A percentile compares a stretch with the other conserved stretches of the same genome.
Evolutionary conservation across 2,888 invertebrate genomes (phyloP).

Genomic region (Leptopterna dolabrata): DNA sequence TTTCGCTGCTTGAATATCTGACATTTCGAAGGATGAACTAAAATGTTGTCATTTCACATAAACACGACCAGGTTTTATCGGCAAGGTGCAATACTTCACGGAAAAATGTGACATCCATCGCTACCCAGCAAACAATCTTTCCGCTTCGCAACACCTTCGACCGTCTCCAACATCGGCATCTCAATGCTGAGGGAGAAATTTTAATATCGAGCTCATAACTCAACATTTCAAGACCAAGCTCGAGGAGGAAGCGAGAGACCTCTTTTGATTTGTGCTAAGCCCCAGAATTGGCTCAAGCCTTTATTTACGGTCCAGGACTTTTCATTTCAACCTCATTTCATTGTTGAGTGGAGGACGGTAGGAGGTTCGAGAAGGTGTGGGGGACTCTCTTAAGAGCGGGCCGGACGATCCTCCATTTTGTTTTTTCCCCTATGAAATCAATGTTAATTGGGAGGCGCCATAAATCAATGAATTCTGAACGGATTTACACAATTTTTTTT

Average conservation of each 20-base stretch:
- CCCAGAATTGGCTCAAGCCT: conserved; percentile 53
- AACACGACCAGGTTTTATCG: no score
- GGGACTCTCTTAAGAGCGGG: no score
- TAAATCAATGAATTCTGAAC: no score
- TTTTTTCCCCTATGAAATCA: no score
- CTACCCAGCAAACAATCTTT: conserved; percentile 11
- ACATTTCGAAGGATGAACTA: no score
- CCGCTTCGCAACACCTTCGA: conserved; percentile 41
- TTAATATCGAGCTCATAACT: conserved; percentile 52
- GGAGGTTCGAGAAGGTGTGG: neutral
- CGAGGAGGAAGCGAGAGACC: neutral
- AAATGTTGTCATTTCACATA: no score
- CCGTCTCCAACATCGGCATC: conserved; percentile 33
- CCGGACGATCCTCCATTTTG: no score
- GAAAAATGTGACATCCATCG: conserved; percentile 17
- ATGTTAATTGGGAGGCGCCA: no score
- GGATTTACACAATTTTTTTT: no score
- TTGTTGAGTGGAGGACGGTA: conserved; percentile 35
- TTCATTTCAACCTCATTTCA: conserved; percentile 55
- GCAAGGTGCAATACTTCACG: neutral
- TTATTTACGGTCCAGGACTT: conserved; percentile 54
- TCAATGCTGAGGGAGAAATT: conserved; percentile 42
- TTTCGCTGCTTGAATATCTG: no score
- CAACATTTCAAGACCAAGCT: conserved; percentile 46
- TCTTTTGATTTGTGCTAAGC: conserved; percentile 53